Evolutionary conservation across 2,113 vertebrate genomes (phyloP).

Genomic region (Pseudopodoces humilis): DNA sequence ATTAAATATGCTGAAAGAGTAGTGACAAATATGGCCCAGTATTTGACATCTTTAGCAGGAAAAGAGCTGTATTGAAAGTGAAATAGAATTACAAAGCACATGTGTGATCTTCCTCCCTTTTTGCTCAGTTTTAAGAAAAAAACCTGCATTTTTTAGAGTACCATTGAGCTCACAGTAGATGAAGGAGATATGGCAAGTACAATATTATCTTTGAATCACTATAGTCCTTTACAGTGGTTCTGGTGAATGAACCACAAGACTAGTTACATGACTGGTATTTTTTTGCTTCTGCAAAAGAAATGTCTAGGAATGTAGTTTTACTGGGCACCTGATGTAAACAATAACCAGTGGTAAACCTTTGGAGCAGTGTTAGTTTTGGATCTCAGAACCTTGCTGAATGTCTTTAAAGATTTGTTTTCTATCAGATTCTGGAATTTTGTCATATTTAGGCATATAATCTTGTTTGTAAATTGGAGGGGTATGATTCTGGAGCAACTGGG

Average conservation of each 20-base stretch:
- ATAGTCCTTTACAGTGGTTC: neutral
- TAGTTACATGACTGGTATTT: neutral
- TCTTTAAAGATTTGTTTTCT: neutral
- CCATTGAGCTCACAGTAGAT: neutral
- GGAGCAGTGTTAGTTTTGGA: neutral
- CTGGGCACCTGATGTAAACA: neutral
- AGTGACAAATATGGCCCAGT: neutral
- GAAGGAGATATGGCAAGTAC: rapidly evolving
- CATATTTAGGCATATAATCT: neutral
- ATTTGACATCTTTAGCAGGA: neutral
- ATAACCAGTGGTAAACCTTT: neutral
- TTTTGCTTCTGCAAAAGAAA: neutral
- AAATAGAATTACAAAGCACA: neutral
- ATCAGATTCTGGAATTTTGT: neutral
- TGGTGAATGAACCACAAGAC: neutral
- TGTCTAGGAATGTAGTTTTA: neutral
- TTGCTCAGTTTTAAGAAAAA: neutral
- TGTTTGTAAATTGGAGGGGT: neutral
- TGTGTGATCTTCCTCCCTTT: neutral
- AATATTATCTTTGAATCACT: neutral
- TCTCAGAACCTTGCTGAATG: neutral
- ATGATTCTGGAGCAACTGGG: neutral
- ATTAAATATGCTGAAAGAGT: neutral
- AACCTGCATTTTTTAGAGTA: rapidly evolving
- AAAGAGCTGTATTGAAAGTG: neutral